Conservation (phyloP, 2,113 vertebrate species). For the Amblyopsis rosae region DNA sequence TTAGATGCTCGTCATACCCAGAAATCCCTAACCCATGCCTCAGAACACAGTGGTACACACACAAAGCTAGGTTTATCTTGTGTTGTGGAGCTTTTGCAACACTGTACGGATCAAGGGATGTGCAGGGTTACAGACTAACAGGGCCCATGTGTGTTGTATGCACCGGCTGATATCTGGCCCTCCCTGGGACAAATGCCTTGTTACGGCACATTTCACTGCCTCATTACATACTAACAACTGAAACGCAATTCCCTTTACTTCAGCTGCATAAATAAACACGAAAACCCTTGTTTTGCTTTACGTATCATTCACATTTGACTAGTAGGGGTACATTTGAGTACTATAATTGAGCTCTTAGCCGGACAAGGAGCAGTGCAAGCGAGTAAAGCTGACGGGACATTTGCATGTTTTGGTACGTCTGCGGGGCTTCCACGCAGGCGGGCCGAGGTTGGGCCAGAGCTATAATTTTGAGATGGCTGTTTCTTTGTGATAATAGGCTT, state of each 20-base stretch:
- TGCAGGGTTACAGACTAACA: constrained; percentile 22
- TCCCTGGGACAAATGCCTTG: constrained; percentile 28
- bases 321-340: constrained; percentile 10
- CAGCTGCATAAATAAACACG: constrained; percentile 31
- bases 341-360: constrained; percentile 52
- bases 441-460: constrained; percentile 15
- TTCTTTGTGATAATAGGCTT: constrained; percentile 27
- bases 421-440: constrained; percentile 22
- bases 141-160: constrained; percentile 30
- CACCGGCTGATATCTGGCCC: constrained; percentile 37
- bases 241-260: constrained; percentile 16
- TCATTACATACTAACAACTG: constrained; percentile 46
- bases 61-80: constrained; percentile 23
- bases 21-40: neutral
- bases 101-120: neutral
- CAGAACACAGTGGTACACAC: neutral
- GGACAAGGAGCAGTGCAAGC: constrained; percentile 23
- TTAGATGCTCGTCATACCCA: neutral
- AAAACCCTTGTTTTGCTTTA: constrained; percentile 40
- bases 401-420: constrained; percentile 10
- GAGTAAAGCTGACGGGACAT: constrained; percentile 14
- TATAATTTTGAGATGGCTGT: constrained; percentile 37
- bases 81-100: neutral
- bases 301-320: constrained; percentile 37
- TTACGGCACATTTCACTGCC: constrained; percentile 43